Conservation (phyloP, 1,140 invertebrate species). For the Trichonephila clavipes region DNA sequence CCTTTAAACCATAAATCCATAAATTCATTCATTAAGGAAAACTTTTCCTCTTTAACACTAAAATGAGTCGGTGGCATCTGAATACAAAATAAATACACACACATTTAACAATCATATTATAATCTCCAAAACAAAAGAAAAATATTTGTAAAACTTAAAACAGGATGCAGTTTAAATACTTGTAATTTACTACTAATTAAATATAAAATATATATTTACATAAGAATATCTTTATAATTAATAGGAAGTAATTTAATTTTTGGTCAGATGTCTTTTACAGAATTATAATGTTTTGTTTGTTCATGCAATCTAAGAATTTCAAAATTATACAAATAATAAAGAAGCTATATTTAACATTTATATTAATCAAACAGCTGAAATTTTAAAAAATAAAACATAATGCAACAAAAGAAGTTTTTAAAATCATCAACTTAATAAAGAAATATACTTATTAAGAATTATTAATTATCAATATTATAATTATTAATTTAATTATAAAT, state of each 20-base stretch:
- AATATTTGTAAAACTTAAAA: too few relatives aligned
- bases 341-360: neutral
- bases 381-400: neutral
- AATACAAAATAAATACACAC: neutral
- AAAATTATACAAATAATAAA: neutral
- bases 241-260: too few relatives aligned
- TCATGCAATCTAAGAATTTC: neutral
- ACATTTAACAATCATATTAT: neutral
- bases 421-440: too few relatives aligned
- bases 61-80: neutral
- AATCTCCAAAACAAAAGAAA: too few relatives aligned
- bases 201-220: neutral
- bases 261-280: too few relatives aligned
- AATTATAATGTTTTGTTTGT: too few relatives aligned
- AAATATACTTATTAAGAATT: too few relatives aligned
- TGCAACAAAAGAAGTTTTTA: too few relatives aligned
- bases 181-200: neutral
- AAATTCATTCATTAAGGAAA: slow-evolving; percentile 80
- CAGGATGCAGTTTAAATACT: too few relatives aligned
- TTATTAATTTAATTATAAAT: too few relatives aligned
- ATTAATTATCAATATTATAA: too few relatives aligned
- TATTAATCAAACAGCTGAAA: neutral
- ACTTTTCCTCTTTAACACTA: neutral
- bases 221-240: neutral
- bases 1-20: slow-evolving; percentile 90